Base-by-base conservation (phyloP, 2,113 vertebrate genomes). In the Apus apus region DNA sequence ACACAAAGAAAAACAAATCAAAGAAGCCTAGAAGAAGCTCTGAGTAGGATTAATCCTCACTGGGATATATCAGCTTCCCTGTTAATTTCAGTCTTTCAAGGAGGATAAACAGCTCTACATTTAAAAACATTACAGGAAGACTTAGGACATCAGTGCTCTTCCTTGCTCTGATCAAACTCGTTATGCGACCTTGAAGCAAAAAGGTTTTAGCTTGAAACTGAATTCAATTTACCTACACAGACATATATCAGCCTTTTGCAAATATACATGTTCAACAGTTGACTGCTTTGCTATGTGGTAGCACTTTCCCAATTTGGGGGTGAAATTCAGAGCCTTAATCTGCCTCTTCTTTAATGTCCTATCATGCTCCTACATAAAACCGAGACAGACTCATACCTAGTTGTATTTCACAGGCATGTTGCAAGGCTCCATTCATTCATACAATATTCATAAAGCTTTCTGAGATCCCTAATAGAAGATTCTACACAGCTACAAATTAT, bases 381-480 rank as follows among this genome's bases (percentile, higher is more conserved):
- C 36, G 38, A 34, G 57, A 84, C 53, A 67, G 82, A 46, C 65
- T 84, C 60, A 32, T 29, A 86, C 75, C 56, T 27, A 18, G 32
- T 1, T 56, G 75, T 85, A 74, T 29, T 83, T 77, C 91, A 62
- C 46, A 66, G 62, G 73, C 15, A 3, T 56, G 62, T 56, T 85
- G 57, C 0, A 0, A 86, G 78, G 75, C 57, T 93, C 80, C 82
- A 26, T 46, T 67, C 65, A 8, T 38, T 74, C 92, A 88, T 86
- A 25, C 79, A 90, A 64, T 61, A 94, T 94, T 75, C 83, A 93
- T 93, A 77, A 93, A 76, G 56, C 61, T 74, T 64, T 20, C 92
- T 26, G 68, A 96, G 92, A 92, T 94, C 72, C 68, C 85, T 73
- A 71, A 93, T 48, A 72, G 71, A 64, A 88, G 90, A 84, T 77